These are phyloP conservation scores for Artibeus lituratus DNA, from an alignment of 2,797 vertebrate species.

Conservation along the genomic window DNA sequence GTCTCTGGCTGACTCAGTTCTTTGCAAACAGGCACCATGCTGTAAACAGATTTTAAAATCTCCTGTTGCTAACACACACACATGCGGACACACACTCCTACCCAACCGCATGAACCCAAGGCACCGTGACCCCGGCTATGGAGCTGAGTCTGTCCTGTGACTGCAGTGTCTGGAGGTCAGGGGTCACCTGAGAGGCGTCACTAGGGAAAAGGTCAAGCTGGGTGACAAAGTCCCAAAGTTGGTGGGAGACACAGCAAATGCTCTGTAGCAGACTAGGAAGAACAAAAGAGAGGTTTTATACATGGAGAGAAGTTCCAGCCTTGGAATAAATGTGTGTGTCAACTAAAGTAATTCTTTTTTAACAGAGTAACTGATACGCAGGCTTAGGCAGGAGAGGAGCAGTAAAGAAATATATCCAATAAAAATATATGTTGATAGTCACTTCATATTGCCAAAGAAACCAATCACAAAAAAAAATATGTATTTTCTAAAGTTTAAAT, in stretches of 20 bases:
- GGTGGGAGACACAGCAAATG: neutral
- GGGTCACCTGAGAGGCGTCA: neutral
- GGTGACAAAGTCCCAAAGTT: neutral
- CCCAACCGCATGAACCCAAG: neutral
- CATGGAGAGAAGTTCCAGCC: neutral
- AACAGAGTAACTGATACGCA: neutral
- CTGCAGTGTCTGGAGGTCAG: neutral
- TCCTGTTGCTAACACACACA: neutral
- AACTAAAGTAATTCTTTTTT: neutral
- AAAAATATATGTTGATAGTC: neutral
- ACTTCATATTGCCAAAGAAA: neutral
- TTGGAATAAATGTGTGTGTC: neutral
- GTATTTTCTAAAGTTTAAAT: conserved; percentile 39
- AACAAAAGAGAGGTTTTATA: neutral
- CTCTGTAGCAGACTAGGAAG: neutral
- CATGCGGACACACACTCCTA: neutral
- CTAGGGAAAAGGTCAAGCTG: neutral
- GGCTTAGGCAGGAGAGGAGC: neutral
- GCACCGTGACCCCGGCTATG: neutral
- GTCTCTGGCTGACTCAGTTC: neutral
- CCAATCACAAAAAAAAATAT: neutral
- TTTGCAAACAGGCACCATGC: neutral
- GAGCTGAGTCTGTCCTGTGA: neutral
- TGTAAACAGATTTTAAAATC: neutral
- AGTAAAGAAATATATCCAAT: neutral